Conservation (phyloP, 2,113 vertebrate species). For the Pogona vitticeps region DNA sequence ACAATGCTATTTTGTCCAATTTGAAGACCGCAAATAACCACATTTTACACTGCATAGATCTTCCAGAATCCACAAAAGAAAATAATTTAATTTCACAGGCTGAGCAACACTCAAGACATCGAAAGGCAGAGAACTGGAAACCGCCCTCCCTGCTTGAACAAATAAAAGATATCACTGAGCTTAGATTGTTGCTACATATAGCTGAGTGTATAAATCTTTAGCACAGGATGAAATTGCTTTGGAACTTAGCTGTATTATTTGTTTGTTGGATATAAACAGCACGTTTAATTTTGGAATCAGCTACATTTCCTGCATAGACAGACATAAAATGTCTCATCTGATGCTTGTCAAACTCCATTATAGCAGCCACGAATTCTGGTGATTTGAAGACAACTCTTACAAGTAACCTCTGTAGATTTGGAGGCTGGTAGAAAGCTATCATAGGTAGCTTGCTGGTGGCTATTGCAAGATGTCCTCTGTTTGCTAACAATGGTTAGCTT, state of each 20-base stretch:
- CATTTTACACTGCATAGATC: conserved; percentile 56
- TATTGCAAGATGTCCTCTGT: too few species aligned
- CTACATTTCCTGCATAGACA: neutral
- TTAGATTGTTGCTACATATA: neutral
- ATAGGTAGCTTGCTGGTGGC: too few species aligned
- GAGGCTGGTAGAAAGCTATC: too few species aligned
- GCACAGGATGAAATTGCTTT: conserved; percentile 32
- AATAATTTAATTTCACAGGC: conserved; percentile 48
- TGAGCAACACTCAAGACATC: conserved; percentile 23
- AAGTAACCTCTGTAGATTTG: too few species aligned
- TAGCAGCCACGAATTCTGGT: neutral
- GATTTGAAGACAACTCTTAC: too few species aligned
- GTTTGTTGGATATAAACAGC: conserved; percentile 36
- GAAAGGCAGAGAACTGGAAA: conserved; percentile 51
- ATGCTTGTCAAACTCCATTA: neutral
- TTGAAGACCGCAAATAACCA: conserved; percentile 71
- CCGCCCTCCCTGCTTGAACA: conserved; percentile 32
- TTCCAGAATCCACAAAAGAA: conserved; percentile 47
- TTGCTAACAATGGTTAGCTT: too few species aligned
- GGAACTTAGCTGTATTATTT: neutral
- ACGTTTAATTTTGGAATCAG: neutral
- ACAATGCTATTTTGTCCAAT: conserved; percentile 58
- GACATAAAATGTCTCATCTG: neutral
- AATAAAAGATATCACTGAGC: conserved; percentile 41
- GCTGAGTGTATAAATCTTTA: conserved; percentile 23